Evolutionary conservation across 1,140 invertebrate genomes (phyloP), one percentile per base, ranked within the genome.

Genomic region (Homarus americanus): DNA sequence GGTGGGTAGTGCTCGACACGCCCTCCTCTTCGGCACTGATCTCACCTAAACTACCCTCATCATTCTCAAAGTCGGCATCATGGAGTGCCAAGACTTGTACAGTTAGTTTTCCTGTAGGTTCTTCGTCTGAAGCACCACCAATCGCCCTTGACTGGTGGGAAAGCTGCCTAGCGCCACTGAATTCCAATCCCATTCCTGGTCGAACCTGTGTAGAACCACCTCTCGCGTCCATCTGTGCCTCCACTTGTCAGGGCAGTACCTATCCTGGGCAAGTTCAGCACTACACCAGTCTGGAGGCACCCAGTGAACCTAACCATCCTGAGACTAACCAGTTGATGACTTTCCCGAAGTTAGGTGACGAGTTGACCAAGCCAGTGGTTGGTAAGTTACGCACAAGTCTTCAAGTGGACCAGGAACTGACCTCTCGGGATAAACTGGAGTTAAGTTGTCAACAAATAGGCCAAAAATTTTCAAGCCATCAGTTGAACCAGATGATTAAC

Each of bases 1-100:
- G 32, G 5, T 82, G 79, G 79, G 49, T 82, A n/a, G 32, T 82
- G 32, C 49, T 82, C 24, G 82, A 72, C 66, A 32, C 63, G 5
- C 63, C 63, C 44, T 7, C 5, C 5, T 49, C 44, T 15, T 49
- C 44, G 15, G n/a, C n/a, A n/a, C n/a, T n/a, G n/a, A n/a, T n/a
- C n/a, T n/a, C n/a, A n/a, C n/a, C n/a, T n/a, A n/a, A n/a, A n/a
- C n/a, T n/a, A n/a, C n/a, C n/a, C n/a, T n/a, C n/a, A n/a, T n/a
- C n/a, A n/a, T n/a, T n/a, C n/a, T n/a, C n/a, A n/a, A n/a, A n/a
- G n/a, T n/a, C n/a, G n/a, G n/a, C n/a, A n/a, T 24, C 58, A 24
- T 63, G 12, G 12, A 63, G 20, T 24, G 58, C 58, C 24, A 63
- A 20, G 58, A 63, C 58, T 20, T 20, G 58, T 24, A 20, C 58